Evolutionary conservation across 2,888 invertebrate species (phyloP).

Genomic region (Xestia sexstrigata): DNA sequence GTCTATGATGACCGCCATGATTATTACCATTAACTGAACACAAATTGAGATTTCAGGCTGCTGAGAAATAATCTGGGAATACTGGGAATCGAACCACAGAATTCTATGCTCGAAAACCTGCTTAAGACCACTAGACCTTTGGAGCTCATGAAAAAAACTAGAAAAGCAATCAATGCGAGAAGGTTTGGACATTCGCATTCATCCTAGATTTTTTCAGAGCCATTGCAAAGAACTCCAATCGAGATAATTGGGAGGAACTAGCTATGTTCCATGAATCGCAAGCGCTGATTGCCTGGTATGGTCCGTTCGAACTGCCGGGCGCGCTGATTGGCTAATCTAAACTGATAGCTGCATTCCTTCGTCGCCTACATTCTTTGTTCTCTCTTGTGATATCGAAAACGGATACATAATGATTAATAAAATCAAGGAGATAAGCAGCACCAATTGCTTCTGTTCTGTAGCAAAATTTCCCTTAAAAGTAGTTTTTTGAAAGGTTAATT

Average conservation of each 20-base stretch:
- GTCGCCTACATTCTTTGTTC: not conserved
- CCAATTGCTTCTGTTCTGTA: not conserved
- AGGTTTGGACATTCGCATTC: slow-evolving; percentile 9
- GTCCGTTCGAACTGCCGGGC: slow-evolving; percentile 1
- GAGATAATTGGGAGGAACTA: slow-evolving; percentile 26
- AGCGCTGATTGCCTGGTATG: slow-evolving; percentile 37
- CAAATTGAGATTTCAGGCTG: not conserved
- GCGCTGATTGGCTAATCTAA: slow-evolving; percentile 34
- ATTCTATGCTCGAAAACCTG: not conserved
- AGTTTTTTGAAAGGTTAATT: not conserved
- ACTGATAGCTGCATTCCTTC: slow-evolving; percentile 8
- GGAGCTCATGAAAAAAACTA: not conserved
- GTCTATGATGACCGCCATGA: not conserved
- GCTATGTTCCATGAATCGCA: slow-evolving; percentile 19
- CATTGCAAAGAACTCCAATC: slow-evolving; percentile 22
- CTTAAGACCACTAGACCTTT: no score
- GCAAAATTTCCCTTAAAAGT: not conserved
- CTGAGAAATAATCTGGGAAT: not conserved
- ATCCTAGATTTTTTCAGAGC: slow-evolving; percentile 10
- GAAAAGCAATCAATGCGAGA: slow-evolving; percentile 15
- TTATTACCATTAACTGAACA: not conserved
- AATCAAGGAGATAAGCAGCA: not conserved
- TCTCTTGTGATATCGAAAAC: not conserved
- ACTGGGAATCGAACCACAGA: not conserved
- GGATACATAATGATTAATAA: not conserved